These are phyloP conservation scores for Drosophila cognata DNA, from an alignment of 2,888 invertebrate species.

Conservation along the genomic window DNA sequence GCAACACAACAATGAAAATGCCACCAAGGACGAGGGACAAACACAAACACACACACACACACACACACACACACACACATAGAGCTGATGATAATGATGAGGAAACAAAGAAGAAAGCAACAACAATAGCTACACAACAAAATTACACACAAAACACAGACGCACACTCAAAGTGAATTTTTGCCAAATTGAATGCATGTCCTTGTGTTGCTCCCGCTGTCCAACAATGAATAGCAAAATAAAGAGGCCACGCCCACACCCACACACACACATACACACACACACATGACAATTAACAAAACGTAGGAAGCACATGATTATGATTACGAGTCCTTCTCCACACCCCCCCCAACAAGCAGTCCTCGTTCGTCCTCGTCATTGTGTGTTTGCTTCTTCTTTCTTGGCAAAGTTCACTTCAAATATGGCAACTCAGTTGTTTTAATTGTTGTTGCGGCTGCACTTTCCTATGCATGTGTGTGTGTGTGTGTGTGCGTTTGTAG, in stretches of 20 bases:
- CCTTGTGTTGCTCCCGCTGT: slow-evolving; percentile 54
- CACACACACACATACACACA: slow-evolving; percentile 29
- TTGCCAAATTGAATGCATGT: slow-evolving; percentile 76
- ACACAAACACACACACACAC: slow-evolving; percentile 3
- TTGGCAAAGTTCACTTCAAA: slow-evolving; percentile 71
- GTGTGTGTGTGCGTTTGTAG: slow-evolving; percentile 26
- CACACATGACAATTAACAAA: slow-evolving; percentile 60
- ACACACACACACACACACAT: slow-evolving; percentile 1
- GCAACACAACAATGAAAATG: slow-evolving; percentile 45
- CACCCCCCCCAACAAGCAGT: background rate
- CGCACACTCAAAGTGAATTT: slow-evolving; percentile 39
- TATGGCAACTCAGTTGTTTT: slow-evolving; percentile 78
- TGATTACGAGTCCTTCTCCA: slow-evolving; percentile 67
- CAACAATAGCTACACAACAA: slow-evolving; percentile 25
- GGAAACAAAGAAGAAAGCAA: slow-evolving; percentile 31
- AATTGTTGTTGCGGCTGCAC: slow-evolving; percentile 71
- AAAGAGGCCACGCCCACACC: slow-evolving; percentile 56
- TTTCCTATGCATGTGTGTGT: slow-evolving; percentile 23
- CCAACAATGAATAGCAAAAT: slow-evolving; percentile 74
- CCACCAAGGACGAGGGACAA: slow-evolving; percentile 28
- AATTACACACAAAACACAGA: slow-evolving; percentile 8
- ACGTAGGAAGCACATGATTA: slow-evolving; percentile 76
- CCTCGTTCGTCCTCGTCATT: slow-evolving; percentile 36
- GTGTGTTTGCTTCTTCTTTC: slow-evolving; percentile 30
- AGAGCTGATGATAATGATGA: slow-evolving; percentile 28